Base-by-base conservation (phyloP, 2,113 vertebrate genomes). In the Uropsilus gracilis region DNA sequence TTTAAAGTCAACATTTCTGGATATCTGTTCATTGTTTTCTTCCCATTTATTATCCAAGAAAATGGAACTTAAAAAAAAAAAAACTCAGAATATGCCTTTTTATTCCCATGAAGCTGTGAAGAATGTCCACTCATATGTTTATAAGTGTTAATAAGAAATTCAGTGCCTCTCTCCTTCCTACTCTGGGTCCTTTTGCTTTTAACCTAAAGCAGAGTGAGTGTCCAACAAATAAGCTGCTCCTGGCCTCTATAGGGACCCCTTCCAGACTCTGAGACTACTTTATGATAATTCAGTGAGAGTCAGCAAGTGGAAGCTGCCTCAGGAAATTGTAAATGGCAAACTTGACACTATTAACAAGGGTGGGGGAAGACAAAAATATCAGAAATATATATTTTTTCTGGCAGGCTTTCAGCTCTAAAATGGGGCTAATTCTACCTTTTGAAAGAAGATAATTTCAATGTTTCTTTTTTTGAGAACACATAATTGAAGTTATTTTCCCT, bases 401-500 rank as follows among this genome's bases (percentile, higher is more conserved):
- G 95, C 98, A 98, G 96, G 94, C 75, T 97, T 98, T 98, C 98
- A 98, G 3, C 97, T 98, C 97, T 91, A 98, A 98, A 97, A 98
- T 90, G 92, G 94, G 89, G 81, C 98, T 98, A 98, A 98, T 98
- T 98, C 98, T 98, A 95, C 98, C 98, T 98, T 98, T 97, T 98
- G 98, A 98, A 98, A 98, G 97, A 98, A 98, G 97, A 98, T 98
- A 98, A 98, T 98, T 98, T 98, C 96, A 90, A 94, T 78, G 14
- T 98, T 98, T 98, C 97, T 97, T 97, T 98, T 98, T 96, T 97
- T 89, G 96, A 97, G 97, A 98, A 98, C 97, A 98, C 39, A 34
- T 98, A 98, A 98, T 98, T 98, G 98, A 98, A 98, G 98, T 98
- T 97, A 98, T 98, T 98, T 98, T 98, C 97, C 96, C 84, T 95